A percentile compares a stretch with the other conserved stretches of the same genome.
phyloP scores from a whole-genome alignment of 2,888 invertebrate genomes.

The Parnassius smintheus region DNA sequence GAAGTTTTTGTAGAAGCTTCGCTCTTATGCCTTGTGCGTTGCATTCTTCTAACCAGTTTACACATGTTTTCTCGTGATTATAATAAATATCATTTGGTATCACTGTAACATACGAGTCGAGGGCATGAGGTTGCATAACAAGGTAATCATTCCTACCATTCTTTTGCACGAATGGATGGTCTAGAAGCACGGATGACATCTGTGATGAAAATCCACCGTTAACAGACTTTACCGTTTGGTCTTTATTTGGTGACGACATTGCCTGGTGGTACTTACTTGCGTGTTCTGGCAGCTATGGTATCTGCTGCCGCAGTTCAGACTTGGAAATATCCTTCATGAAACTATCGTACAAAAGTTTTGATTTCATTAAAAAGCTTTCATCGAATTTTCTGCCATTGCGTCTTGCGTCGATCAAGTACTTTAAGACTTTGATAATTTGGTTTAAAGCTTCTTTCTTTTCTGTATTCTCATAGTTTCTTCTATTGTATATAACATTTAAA shows the following conservation, averaged over 20 bases:
- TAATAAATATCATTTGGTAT: conserved; percentile 64
- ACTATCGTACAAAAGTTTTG: conserved; percentile 8
- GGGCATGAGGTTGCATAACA: no score
- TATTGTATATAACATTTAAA: neutral
- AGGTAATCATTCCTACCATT: no score
- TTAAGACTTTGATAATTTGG: conserved; percentile 1
- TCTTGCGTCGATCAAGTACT: neutral
- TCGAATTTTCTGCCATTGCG: conserved; percentile 10
- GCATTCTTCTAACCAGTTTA: conserved; percentile 69
- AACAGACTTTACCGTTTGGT: conserved; percentile 24
- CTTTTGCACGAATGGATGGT: no score
- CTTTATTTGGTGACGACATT: neutral
- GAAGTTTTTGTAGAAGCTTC: no score
- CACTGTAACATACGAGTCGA: conserved; percentile 58
- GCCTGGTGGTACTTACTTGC: neutral
- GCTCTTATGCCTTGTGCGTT: no score
- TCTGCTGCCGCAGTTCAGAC: neutral
- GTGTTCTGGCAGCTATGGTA: neutral
- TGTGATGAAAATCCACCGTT: conserved; percentile 59
- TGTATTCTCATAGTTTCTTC: neutral
- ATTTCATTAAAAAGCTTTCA: conserved; percentile 1
- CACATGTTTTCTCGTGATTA: conserved; percentile 58
- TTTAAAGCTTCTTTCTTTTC: neutral
- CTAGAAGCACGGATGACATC: no score
- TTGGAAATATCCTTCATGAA: conserved; percentile 8